Conservation (phyloP, 2,113 vertebrate genomes). For the Chaetodon trifascialis region DNA sequence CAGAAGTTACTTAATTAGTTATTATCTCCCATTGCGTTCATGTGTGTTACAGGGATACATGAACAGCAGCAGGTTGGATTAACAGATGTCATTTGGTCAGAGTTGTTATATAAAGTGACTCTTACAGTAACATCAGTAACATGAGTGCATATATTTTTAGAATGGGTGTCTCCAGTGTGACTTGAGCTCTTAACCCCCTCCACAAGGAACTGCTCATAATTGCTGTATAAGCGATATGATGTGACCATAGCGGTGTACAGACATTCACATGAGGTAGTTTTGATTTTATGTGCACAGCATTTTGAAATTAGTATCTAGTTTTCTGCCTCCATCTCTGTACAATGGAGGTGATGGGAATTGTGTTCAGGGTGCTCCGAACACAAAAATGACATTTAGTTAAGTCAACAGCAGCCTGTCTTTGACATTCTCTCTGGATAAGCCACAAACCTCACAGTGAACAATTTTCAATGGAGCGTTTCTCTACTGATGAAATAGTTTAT, state of each 20-base stretch:
- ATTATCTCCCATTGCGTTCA: no score
- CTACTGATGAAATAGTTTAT: not conserved
- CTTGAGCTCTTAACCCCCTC: not conserved
- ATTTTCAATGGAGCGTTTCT: not conserved
- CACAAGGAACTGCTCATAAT: not conserved
- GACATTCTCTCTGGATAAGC: not conserved
- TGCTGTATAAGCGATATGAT: not conserved
- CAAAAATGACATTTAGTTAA: not conserved
- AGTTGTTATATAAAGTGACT: not conserved
- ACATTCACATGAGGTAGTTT: not conserved
- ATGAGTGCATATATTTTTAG: constrained; percentile 12
- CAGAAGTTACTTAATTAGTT: no score
- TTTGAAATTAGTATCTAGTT: not conserved
- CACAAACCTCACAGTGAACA: not conserved
- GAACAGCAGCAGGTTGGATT: not conserved
- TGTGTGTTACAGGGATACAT: no score
- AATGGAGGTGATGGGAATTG: not conserved
- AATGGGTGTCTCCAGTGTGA: not conserved
- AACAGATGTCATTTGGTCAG: not conserved
- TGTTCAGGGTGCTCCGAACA: not conserved
- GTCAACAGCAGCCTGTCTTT: not conserved
- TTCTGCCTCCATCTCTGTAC: not conserved
- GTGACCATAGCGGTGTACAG: no score
- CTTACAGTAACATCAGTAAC: not conserved
- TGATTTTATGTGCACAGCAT: not conserved